Base-by-base conservation (phyloP, 2,888 invertebrate species). In the Napeogenes sylphis region DNA sequence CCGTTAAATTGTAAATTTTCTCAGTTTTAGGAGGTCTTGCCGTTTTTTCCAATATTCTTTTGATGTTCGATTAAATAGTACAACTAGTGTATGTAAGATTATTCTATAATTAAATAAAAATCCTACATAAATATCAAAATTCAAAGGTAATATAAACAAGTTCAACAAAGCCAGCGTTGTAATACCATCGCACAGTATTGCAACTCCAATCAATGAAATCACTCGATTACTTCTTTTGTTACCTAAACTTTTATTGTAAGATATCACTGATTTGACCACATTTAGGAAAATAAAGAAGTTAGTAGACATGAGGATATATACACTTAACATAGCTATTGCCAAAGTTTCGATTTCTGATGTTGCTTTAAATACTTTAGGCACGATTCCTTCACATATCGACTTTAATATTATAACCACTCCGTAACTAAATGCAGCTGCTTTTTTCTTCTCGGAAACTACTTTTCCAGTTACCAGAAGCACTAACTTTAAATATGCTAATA, bases 51-150 rank as follows among this genome's bases (percentile, higher is more conserved):
- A 70, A 54, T 62, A 59, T 13, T 66, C 53, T 33, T 64, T 68
- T 3, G 71, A 71, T 8, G 53, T 65, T 59, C 57, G 62, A 55
- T 68, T 71, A 8, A 70, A 64, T 13, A 70, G 13, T 2, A 70
- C 42, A 12, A 70, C 51, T 21, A 63, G 13, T 12, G 66, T 46
- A 51, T 64, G 65, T 4, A 58, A 55, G 6, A 70, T 56, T n/a
- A 70, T 30, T 38, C 68, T 65, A 46, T 51, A 58, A 4, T 61
- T 10, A 47, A 55, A 63, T 33, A 47, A 46, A 12, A 4, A 33
- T 1, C 38, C 55, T 10, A 51, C 10, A 10, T 59, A 38, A 3
- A n/a, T 12, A 1, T 13, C 45, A 12, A 59, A 42, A 21, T 42
- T n/a, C 4, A 35, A 33, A 13, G 4, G n/a, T 8, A 51, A 5